Base-by-base conservation (phyloP, 2,888 invertebrate genomes). In the Melieria picta region DNA sequence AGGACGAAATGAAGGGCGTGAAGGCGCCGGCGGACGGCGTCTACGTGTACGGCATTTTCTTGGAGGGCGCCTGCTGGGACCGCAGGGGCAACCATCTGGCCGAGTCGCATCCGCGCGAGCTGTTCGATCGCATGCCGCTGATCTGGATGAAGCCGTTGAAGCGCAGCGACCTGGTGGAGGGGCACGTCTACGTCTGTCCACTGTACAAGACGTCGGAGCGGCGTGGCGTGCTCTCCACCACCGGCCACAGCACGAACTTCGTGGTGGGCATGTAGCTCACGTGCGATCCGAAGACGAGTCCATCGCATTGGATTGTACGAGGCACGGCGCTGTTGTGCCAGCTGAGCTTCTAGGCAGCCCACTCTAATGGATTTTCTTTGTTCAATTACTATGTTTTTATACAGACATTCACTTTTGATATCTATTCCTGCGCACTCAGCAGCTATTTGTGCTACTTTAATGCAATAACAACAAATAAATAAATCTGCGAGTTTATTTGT, bases 211-310 rank as follows among this genome's bases (percentile, higher is more conserved):
- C 97, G 1, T 91, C 94, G 3, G 96, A 96, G 83, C 88, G 97
- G 55, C 91, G 94, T 74, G 97, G 97, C 52, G 91, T 92, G 11
- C 89, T 97, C 66, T 96, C 96, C 69, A 97, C 97, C 6, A 97
- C 97, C 0, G 97, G 97, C 0, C 97, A 97, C 86, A 97, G 96
- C 77, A 96, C 96, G 72, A 97, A 97, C 89, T 97, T 96, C 83
- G 94, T 97, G 61, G 92, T 97, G 70, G 92, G 91, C 78, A 93
- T 97, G 91, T 87, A 90, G 73, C 88, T 97, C 74, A 90, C 89
- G 42, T 86, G 84, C 72, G 85, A 90, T 74, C 93, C 94, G 0
- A 85, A 88, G 9, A 86, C 89, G 75, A 88, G 91, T 0, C 89
- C 91, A 11, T 90, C 93, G 70, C 96, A 97, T 84, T 97, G 97